Percentiles rank a stretch among this genome's conserved stretches.
Conservation (phyloP, 2,888 invertebrate genomes). For the Hirtodrosophila alboralis region DNA sequence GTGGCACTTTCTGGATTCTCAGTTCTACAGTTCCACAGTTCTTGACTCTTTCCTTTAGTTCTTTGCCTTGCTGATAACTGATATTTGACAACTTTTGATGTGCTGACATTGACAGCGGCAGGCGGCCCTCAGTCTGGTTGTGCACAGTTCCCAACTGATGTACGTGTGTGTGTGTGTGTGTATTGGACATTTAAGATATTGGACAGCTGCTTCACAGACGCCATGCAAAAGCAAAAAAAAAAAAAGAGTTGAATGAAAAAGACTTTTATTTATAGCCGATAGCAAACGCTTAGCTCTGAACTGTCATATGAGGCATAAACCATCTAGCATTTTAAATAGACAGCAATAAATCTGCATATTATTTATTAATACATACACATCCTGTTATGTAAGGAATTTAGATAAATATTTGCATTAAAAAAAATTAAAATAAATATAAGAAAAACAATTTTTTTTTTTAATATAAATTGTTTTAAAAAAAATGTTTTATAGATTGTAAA, state of each 20-base stretch:
- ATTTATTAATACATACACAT: constrained; percentile 22
- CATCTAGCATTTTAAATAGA: constrained; percentile 32
- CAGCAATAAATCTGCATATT: constrained; percentile 51
- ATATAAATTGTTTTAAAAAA: too few relatives aligned
- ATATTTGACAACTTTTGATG: constrained; percentile 80
- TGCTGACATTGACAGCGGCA: constrained; percentile 75
- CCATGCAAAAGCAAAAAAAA: too few relatives aligned
- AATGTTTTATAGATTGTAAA: too few relatives aligned
- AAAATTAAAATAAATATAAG: too few relatives aligned
- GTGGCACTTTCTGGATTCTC: constrained; percentile 26
- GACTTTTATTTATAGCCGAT: constrained; percentile 46
- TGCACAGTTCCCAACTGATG: constrained; percentile 25
- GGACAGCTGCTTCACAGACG: constrained; percentile 63
- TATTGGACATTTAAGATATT: constrained; percentile 68
- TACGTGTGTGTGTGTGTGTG: constrained; percentile 27
- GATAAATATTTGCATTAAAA: too few relatives aligned
- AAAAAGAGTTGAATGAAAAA: constrained; percentile 43
- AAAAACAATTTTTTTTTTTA: too few relatives aligned
- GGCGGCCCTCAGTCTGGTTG: constrained; percentile 61
- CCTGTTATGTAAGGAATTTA: too few relatives aligned
- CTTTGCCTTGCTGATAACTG: constrained; percentile 76
- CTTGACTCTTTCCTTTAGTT: constrained; percentile 43
- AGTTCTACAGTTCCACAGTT: too few relatives aligned
- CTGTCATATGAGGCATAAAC: constrained; percentile 47
- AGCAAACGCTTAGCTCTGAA: constrained; percentile 41